Conservation (phyloP, 2,888 invertebrate species). For the Willowsia nigromaculata region DNA sequence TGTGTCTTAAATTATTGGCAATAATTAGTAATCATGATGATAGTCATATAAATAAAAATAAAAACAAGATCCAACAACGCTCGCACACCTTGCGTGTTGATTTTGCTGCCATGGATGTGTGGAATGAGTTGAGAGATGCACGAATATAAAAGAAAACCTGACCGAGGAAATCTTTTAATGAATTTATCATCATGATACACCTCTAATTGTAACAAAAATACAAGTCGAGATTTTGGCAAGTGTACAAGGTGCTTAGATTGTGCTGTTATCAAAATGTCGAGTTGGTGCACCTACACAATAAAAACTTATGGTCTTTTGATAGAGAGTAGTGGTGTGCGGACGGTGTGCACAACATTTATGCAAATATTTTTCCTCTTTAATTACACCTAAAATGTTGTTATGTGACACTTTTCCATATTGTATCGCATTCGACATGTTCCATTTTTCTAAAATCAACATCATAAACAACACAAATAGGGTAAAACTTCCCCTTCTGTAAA, state of each 20-base stretch:
- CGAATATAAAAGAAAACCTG: background rate
- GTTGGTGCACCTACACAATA: conserved; percentile 20
- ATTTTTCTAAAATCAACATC: conserved; percentile 38
- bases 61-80: background rate
- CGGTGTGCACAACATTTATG: background rate
- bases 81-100: background rate
- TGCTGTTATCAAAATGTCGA: background rate
- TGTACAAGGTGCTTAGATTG: background rate
- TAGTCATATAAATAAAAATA: conserved; percentile 21
- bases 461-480: background rate
- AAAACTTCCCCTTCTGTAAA: background rate
- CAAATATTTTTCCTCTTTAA: conserved; percentile 6
- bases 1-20: conserved; percentile 36
- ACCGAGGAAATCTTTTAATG: conserved; percentile 18
- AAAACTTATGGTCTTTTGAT: background rate
- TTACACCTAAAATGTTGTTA: conserved; percentile 22
- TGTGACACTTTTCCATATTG: conserved; percentile 36
- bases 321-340: background rate
- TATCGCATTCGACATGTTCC: conserved; percentile 14
- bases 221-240: conserved; percentile 30
- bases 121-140: background rate
- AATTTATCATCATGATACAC: conserved; percentile 29
- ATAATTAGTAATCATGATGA: conserved; percentile 39
- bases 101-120: background rate
- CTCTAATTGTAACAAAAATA: conserved; percentile 8